Percentiles rank a stretch among this genome's conserved stretches.
Conservation (phyloP, 2,888 invertebrate species). For the Drosophila multiciliata region DNA sequence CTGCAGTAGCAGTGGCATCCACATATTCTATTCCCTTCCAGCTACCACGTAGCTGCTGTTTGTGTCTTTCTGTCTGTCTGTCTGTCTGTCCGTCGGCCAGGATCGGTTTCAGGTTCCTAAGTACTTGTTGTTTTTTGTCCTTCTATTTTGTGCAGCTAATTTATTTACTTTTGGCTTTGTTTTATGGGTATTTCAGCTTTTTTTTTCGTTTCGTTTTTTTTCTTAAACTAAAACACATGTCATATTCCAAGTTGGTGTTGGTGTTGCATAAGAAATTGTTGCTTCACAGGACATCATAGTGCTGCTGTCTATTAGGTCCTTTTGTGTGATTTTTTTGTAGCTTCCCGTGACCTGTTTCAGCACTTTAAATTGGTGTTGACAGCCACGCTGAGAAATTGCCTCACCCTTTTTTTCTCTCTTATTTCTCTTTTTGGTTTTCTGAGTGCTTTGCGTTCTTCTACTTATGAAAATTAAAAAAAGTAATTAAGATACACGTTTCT, state of each 20-base stretch:
- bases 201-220: conserved; percentile 4
- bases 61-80: conserved; percentile 6
- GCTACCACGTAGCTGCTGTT: conserved; percentile 40
- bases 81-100: conserved; percentile 11
- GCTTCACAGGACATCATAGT: conserved; percentile 24
- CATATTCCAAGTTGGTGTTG: conserved; percentile 1
- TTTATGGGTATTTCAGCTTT: conserved; percentile 42
- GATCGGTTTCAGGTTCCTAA: conserved; percentile 63
- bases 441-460: conserved; percentile 45
- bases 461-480: conserved; percentile 65
- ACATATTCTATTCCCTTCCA: conserved; percentile 43
- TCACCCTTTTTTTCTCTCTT: conserved; percentile 29
- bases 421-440: conserved; percentile 15
- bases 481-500: conserved; percentile 63
- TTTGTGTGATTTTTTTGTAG: conserved; percentile 12
- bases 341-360: conserved; percentile 49
- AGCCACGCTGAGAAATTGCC: conserved; percentile 82
- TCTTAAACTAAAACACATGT: conserved; percentile 55
- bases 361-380: conserved; percentile 84
- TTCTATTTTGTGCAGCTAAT: conserved; percentile 57
- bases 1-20: conserved; percentile 51
- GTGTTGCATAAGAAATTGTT: conserved; percentile 5
- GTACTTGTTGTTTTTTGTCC: conserved; percentile 40
- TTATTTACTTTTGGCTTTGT: conserved; percentile 60
- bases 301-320: conserved; percentile 43